Conservation (phyloP, 2,797 vertebrate genomes). For the Holocentrus rufus region DNA sequence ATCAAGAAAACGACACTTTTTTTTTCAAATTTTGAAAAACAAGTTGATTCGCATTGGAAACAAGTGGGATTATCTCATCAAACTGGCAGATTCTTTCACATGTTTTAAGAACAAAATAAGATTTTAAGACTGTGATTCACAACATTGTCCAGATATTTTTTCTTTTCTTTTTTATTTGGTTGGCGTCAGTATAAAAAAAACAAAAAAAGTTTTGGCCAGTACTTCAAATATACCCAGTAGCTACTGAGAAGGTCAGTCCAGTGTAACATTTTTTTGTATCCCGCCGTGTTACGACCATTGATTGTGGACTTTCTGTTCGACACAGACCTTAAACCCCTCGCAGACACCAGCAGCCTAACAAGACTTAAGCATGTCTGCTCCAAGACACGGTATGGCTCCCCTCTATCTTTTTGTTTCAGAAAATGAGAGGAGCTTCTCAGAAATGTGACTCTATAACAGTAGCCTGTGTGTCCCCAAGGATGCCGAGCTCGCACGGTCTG, state of each 20-base stretch:
- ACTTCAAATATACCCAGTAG: conserved; percentile 45
- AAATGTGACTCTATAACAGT: conserved; percentile 62
- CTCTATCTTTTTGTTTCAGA: conserved; percentile 47
- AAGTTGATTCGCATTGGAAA: too few relatives aligned
- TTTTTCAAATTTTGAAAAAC: too few relatives aligned
- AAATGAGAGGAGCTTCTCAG: conserved; percentile 69
- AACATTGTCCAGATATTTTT: conserved; percentile 18
- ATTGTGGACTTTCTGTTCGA: conserved; percentile 63
- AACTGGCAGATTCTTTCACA: too few relatives aligned
- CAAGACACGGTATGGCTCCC: conserved; percentile 41
- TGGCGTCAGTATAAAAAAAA: conserved; percentile 35
- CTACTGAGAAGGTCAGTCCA: conserved; percentile 51
- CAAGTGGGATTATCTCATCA: too few relatives aligned
- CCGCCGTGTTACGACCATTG: conserved; percentile 54
- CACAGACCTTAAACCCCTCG: conserved; percentile 64
- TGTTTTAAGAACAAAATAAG: too few relatives aligned
- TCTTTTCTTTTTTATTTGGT: neutral
- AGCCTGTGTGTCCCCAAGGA: conserved; percentile 70
- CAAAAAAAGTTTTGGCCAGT: conserved; percentile 38
- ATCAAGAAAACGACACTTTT: too few relatives aligned
- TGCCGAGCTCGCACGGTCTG: conserved; percentile 70
- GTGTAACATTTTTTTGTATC: conserved; percentile 40
- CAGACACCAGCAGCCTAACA: conserved; percentile 70
- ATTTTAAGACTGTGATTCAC: neutral
- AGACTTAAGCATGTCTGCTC: conserved; percentile 61